phyloP scores from a whole-genome alignment of 1,140 invertebrate genomes.

The Drosophila baimaii region DNA sequence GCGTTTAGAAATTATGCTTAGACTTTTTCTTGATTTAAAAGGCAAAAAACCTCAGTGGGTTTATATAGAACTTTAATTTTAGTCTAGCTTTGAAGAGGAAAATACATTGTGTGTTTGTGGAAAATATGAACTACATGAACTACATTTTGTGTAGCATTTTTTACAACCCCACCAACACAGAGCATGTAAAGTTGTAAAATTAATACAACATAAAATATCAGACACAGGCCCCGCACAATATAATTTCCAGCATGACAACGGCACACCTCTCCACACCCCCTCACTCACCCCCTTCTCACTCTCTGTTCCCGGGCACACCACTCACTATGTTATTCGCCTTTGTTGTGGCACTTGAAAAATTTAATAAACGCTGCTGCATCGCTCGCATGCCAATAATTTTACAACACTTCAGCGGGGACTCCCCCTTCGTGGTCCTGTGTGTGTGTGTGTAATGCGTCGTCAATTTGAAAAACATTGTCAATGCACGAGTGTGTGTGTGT shows the following conservation, averaged over 20 bases:
- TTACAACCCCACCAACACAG: constrained; percentile 10
- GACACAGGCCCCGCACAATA: constrained; percentile 23
- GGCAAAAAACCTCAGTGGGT: neutral
- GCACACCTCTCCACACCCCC: neutral
- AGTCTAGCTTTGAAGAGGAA: neutral
- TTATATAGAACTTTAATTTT: neutral
- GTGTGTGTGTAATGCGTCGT: constrained; percentile 46
- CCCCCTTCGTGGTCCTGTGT: neutral
- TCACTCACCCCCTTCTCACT: constrained; percentile 3
- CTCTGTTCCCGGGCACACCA: constrained; percentile 7
- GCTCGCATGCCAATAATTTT: constrained; percentile 80
- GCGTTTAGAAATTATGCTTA: neutral
- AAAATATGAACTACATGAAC: neutral
- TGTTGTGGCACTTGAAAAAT: constrained; percentile 75
- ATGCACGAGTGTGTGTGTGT: constrained; percentile 45
- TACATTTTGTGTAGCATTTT: neutral
- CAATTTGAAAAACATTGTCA: constrained; percentile 79
- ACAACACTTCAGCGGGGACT: constrained; percentile 20
- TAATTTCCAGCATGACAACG: constrained; percentile 53
- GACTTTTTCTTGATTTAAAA: neutral
- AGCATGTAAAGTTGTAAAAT: constrained; percentile 72
- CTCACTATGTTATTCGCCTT: constrained; percentile 20
- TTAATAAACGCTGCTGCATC: constrained; percentile 79
- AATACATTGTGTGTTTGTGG: neutral
- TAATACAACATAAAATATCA: constrained; percentile 68